Evolutionary conservation across 64 coral and sea anemone genomes (phyloP).

Genomic region (Stylophora pistillata): DNA sequence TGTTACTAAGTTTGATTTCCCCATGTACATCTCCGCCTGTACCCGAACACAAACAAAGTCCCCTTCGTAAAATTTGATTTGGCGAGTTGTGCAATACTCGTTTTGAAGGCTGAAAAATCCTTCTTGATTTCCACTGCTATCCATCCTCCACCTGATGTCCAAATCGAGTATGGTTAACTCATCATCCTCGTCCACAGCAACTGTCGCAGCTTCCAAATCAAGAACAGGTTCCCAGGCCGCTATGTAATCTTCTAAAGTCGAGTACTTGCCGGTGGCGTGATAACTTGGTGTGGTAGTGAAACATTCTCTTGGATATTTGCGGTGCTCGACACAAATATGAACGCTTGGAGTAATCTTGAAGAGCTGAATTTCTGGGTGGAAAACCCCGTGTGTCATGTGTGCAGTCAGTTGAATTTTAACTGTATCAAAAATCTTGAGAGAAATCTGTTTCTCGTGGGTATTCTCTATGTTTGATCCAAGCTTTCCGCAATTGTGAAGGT

Average conservation of each 20-base stretch:
- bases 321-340: conserved; percentile 76
- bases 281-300: conserved; percentile 38
- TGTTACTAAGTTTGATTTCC: background rate
- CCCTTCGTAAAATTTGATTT: conserved; percentile 35
- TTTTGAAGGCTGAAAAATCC: background rate
- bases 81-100: background rate
- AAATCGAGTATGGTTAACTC: conserved; percentile 56
- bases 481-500: background rate
- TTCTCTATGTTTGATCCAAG: background rate
- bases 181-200: conserved; percentile 49
- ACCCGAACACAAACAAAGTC: conserved; percentile 48
- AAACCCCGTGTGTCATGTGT: conserved; percentile 7
- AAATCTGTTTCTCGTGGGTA: conserved; percentile 45
- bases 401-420: conserved; percentile 58
- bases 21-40: background rate
- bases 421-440: conserved; percentile 58
- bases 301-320: conserved; percentile 36
- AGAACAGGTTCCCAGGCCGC: conserved; percentile 56
- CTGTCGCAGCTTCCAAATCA: conserved; percentile 68
- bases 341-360: conserved; percentile 50
- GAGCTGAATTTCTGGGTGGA: conserved; percentile 69
- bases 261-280: conserved; percentile 44
- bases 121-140: background rate
- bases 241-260: conserved; percentile 46
- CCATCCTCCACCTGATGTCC: conserved; percentile 13